Base-by-base conservation (phyloP, 2,797 vertebrate species). In the Xerus rutilus region DNA sequence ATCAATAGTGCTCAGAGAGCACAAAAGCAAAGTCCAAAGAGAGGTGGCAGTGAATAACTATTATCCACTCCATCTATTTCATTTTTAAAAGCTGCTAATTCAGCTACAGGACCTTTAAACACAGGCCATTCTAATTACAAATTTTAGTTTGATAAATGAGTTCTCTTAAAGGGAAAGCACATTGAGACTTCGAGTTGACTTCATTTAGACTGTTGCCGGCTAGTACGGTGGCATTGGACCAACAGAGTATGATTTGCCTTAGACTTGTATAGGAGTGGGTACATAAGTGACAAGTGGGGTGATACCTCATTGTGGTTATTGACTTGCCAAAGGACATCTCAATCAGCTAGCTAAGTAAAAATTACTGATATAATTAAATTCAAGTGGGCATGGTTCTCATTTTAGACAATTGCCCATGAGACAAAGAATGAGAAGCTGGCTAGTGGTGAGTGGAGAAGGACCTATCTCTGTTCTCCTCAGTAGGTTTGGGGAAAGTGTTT, bases 121-220 rank as follows among this genome's bases (percentile, higher is more conserved):
- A 57, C 3, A 64, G 47, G 7, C 9, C 32, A 35, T 69, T 77
- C 45, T 86, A 76, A 47, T 65, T 64, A 49, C 47, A 86, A 17
- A 32, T 47, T 78, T 47, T 73, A 73, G 89, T 86, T 76, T 84
- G 49, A 79, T 64, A 87, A 89, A 70, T 49, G 14, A 23, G 73
- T 76, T 35, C 6, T 62, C 9, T 67, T 64, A 72, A 76, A 82
- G 6, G 47, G 11, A 82, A 64, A 94, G 43, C 67, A 13, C 8
- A 4, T 5, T 21, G 8, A 18, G 15, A 3, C 32, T 72, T 21
- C 52, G 11, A 82, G 12, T 8, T 65, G 9, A 28, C 32, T 77
- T 65, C 70, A 25, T 64, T 69, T 28, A 59, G 30, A 5, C 21
- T 62, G 18, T 47, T 21, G 7, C 15, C 57, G 1, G 30, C 45